Conservation (phyloP, 2,113 vertebrate species). For the Eurypyga helias region DNA sequence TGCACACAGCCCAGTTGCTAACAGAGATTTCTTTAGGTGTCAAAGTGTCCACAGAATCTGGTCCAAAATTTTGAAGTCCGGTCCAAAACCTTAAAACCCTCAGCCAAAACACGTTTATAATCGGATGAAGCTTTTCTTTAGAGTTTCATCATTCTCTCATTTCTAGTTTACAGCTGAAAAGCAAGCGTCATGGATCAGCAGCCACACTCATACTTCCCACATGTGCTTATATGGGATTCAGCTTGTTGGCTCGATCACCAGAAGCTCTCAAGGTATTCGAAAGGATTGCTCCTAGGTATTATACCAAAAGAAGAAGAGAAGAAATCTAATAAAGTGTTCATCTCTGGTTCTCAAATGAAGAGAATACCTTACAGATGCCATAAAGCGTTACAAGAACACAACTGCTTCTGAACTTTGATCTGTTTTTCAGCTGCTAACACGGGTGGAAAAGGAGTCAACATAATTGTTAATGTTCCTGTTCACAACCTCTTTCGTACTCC, state of each 20-base stretch:
- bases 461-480: not conserved
- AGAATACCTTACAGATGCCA: conserved; percentile 38
- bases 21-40: not conserved
- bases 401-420: conserved; percentile 30
- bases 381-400: conserved; percentile 31
- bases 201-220: not conserved
- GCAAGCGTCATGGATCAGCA: not conserved
- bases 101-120: not conserved
- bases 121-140: not conserved
- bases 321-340: conserved; percentile 47
- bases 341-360: conserved; percentile 44
- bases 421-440: conserved; percentile 38
- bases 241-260: conserved; percentile 16
- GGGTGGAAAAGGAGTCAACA: conserved; percentile 6
- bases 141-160: not conserved
- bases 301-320: conserved; percentile 24
- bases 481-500: not conserved
- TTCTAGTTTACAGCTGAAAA: conserved; percentile 24
- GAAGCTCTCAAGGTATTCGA: conserved; percentile 20
- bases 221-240: not conserved
- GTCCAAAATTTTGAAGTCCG: conserved; percentile 26
- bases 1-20: not conserved
- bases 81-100: conserved; percentile 12
- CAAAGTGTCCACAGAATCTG: not conserved
- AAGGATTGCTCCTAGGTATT: not conserved